Evolutionary conservation across 2,797 vertebrate genomes (phyloP).

Genomic region (Streptopelia turtur): DNA sequence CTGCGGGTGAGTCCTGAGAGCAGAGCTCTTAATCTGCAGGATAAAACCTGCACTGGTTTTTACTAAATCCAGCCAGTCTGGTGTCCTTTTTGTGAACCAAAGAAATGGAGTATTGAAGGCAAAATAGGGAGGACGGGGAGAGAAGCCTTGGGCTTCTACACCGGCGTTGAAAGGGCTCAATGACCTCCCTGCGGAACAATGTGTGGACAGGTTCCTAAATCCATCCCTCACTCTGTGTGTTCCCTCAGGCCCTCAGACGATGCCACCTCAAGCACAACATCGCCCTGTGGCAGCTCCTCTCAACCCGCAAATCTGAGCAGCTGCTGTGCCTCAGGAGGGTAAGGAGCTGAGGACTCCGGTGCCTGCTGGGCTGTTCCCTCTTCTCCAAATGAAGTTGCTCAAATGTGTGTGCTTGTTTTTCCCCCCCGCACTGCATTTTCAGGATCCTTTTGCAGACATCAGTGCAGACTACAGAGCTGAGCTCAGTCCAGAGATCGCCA

Average conservation of each 20-base stretch:
- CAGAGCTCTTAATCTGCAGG: background rate
- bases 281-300: constrained; percentile 92
- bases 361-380: background rate
- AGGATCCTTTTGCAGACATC: constrained; percentile 91
- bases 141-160: background rate
- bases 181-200: background rate
- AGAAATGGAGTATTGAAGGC: background rate
- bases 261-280: constrained; percentile 87
- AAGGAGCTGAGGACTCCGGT: background rate
- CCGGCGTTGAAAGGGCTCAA: background rate
- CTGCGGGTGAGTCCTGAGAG: constrained; percentile 81
- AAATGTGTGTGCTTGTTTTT: no score
- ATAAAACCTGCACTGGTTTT: background rate
- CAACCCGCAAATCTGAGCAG: constrained; percentile 89
- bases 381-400: background rate
- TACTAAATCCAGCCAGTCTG: background rate
- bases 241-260: constrained; percentile 81
- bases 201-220: background rate
- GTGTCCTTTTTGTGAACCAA: background rate
- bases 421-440: background rate
- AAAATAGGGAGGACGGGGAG: background rate
- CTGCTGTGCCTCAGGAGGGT: constrained; percentile 89
- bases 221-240: background rate
- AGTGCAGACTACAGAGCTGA: constrained; percentile 77
- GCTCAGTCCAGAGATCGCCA: constrained; percentile 73